These are phyloP conservation scores for Mystacornis crossleyi DNA, from an alignment of 2,113 vertebrate genomes.

Conservation along the genomic window DNA sequence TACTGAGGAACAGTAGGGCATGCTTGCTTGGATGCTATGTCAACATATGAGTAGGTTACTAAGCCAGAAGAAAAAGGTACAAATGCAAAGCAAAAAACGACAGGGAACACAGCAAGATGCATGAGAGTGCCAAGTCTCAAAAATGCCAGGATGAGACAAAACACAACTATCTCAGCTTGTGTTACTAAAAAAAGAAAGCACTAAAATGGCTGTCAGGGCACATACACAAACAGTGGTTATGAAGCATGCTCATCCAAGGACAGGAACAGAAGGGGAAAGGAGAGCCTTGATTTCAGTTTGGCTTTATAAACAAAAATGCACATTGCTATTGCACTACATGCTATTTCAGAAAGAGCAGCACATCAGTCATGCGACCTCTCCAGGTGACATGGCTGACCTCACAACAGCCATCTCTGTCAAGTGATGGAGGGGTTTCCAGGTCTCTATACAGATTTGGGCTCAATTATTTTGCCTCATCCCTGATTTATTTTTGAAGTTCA, in stretches of 20 bases:
- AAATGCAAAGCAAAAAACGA: not conserved
- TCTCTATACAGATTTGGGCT: not conserved
- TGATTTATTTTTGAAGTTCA: not conserved
- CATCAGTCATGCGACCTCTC: not conserved
- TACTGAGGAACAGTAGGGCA: not conserved
- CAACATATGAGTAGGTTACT: constrained; percentile 26
- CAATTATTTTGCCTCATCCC: not conserved
- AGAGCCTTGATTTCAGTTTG: not conserved
- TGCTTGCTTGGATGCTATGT: constrained; percentile 4
- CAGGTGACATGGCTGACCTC: not conserved
- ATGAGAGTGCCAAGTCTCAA: not conserved
- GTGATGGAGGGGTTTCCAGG: fast-evolving
- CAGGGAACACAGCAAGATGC: not conserved
- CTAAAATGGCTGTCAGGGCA: not conserved
- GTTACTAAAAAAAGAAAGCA: not conserved
- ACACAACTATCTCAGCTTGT: not conserved
- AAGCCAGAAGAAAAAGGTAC: not conserved
- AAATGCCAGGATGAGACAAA: not conserved
- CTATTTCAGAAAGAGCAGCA: not conserved
- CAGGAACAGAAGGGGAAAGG: not conserved
- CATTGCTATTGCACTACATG: no score
- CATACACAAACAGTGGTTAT: fast-evolving
- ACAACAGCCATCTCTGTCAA: not conserved
- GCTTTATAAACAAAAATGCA: not conserved
- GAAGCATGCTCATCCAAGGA: not conserved